Evolutionary conservation across 2,113 vertebrate genomes (phyloP).

Genomic region (Centropus bengalensis): DNA sequence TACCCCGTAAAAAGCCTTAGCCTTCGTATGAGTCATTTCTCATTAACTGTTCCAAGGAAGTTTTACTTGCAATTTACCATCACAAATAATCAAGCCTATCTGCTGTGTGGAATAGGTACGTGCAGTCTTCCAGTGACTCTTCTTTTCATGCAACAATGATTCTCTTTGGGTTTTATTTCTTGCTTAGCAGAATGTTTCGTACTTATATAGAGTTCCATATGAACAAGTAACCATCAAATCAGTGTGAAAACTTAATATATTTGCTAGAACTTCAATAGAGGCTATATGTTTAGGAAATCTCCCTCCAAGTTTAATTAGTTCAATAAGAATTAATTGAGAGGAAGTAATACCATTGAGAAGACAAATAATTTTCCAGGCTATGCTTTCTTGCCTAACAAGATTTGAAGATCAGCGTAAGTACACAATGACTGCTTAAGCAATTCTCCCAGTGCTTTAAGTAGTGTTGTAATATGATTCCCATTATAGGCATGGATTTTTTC

Average conservation of each 20-base stretch:
- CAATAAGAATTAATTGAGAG: slow-evolving; percentile 73
- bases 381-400: slow-evolving; percentile 67
- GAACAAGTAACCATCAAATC: slow-evolving; percentile 58
- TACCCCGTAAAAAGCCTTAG: background rate
- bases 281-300: slow-evolving; percentile 60
- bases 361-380: slow-evolving; percentile 64
- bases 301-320: slow-evolving; percentile 71
- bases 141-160: background rate
- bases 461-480: no score
- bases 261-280: slow-evolving; percentile 48
- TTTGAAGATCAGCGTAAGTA: slow-evolving; percentile 57
- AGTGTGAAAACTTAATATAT: slow-evolving; percentile 23
- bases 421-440: slow-evolving; percentile 37
- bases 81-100: background rate
- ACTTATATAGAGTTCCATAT: background rate
- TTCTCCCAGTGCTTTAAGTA: background rate
- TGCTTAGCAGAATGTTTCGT: slow-evolving; percentile 22
- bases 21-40: background rate
- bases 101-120: background rate
- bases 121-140: background rate
- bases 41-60: background rate
- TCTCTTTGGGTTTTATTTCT: background rate
- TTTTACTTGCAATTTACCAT: background rate
- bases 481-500: background rate
- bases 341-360: slow-evolving; percentile 51